phyloP scores from a whole-genome alignment of 2,888 invertebrate species.

The Archaeoteleia sp. region DNA sequence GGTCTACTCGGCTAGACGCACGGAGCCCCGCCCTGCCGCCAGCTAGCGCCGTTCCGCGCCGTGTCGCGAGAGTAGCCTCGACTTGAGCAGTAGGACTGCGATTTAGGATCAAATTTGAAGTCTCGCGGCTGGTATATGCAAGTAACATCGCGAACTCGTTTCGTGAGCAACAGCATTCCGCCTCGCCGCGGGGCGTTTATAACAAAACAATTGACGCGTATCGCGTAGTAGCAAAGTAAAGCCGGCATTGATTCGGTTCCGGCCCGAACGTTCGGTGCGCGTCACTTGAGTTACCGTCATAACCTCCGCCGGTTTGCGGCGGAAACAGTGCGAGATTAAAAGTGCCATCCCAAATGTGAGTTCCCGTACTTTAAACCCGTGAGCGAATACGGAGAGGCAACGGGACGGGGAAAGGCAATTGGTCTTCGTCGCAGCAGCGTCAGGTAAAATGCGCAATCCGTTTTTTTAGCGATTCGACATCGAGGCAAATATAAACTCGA shows the following conservation, averaged over 20 bases:
- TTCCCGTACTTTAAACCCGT: background rate
- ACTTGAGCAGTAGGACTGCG: slow-evolving; percentile 5
- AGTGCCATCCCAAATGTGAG: slow-evolving; percentile 16
- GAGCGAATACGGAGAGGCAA: slow-evolving; percentile 1
- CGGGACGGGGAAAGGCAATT: too few species aligned
- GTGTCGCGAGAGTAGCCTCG: slow-evolving; percentile 22
- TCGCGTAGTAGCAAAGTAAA: background rate
- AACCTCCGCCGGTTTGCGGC: slow-evolving; percentile 18
- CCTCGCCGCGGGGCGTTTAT: background rate
- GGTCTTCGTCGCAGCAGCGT: too few species aligned
- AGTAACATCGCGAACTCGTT: background rate
- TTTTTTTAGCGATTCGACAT: too few species aligned
- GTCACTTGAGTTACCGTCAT: background rate
- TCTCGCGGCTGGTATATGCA: background rate
- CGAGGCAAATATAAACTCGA: too few species aligned
- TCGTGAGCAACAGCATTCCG: background rate
- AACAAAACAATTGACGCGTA: too few species aligned
- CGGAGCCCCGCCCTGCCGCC: slow-evolving; percentile 72
- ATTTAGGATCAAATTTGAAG: slow-evolving; percentile 2
- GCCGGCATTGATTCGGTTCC: slow-evolving; percentile 45
- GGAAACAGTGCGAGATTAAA: slow-evolving; percentile 23
- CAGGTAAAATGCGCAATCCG: too few species aligned
- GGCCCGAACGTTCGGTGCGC: slow-evolving; percentile 3
- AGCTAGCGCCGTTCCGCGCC: slow-evolving; percentile 51
- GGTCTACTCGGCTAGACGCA: slow-evolving; percentile 66